These are phyloP conservation scores for Psammodynastes pulverulentus DNA, from an alignment of 2,113 vertebrate species.

Conservation along the genomic window DNA sequence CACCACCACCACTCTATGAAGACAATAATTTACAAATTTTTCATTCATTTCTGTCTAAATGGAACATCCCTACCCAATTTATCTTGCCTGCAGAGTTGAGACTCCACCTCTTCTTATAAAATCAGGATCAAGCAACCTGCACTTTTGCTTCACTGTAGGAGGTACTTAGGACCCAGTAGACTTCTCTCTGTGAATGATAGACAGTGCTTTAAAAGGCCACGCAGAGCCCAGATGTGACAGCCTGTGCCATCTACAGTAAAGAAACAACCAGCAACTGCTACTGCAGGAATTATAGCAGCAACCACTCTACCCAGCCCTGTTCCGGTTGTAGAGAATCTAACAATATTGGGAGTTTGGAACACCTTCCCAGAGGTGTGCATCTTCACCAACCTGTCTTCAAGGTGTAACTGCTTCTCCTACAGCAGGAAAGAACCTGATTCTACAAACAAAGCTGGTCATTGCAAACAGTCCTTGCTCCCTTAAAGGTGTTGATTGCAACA, in stretches of 20 bases:
- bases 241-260: constrained; percentile 63
- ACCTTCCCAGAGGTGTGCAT: not conserved
- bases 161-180: constrained; percentile 64
- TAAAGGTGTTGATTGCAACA: not conserved
- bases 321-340: constrained; percentile 8
- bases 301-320: constrained; percentile 6
- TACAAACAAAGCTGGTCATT: constrained; percentile 1
- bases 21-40: not conserved
- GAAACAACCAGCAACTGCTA: constrained; percentile 9
- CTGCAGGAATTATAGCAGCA: not conserved
- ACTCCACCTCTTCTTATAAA: not conserved
- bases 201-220: constrained; percentile 38
- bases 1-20: not conserved
- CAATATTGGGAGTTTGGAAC: not conserved
- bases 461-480: not conserved
- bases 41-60: not conserved
- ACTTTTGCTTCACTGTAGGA: not conserved
- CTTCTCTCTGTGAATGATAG: constrained; percentile 37
- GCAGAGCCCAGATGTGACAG: constrained; percentile 61
- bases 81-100: not conserved
- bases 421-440: constrained; percentile 12
- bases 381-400: not conserved
- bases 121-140: not conserved
- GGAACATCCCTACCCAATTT: not conserved
- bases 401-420: not conserved